Percentiles rank a stretch among this genome's conserved stretches.
Conservation (phyloP, 2,888 invertebrate genomes). For the Dynastes hyllus region DNA sequence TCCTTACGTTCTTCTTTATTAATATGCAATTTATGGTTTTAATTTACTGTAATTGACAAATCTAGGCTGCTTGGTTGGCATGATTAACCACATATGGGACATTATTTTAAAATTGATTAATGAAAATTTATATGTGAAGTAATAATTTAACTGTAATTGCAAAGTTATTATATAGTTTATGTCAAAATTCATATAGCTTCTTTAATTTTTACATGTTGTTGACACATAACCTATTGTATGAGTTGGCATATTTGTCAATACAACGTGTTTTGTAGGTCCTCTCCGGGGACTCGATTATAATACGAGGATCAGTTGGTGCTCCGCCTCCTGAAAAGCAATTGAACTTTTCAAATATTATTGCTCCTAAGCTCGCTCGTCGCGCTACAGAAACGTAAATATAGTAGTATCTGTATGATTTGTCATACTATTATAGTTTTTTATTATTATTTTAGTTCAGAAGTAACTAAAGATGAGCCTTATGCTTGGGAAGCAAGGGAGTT, state of each 20-base stretch:
- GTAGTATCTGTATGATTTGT: slow-evolving; percentile 24
- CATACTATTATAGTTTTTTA: not conserved
- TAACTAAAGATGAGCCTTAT: slow-evolving; percentile 90
- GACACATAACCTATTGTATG: slow-evolving; percentile 58
- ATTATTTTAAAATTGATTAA: slow-evolving; percentile 50
- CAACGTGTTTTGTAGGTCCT: slow-evolving; percentile 80
- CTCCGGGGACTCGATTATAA: slow-evolving; percentile 96
- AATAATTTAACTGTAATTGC: slow-evolving; percentile 13
- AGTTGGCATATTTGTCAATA: slow-evolving; percentile 63
- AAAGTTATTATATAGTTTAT: slow-evolving; percentile 12
- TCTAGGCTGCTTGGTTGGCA: slow-evolving; percentile 66
- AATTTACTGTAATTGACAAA: slow-evolving; percentile 33
- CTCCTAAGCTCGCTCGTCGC: slow-evolving; percentile 91
- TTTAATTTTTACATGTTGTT: slow-evolving; percentile 31
- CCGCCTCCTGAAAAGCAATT: slow-evolving; percentile 95
- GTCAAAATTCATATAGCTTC: slow-evolving; percentile 21
- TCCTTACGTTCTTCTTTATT: not conserved
- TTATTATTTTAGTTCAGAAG: slow-evolving; percentile 70
- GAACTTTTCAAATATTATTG: slow-evolving; percentile 91
- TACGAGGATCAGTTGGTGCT: slow-evolving; percentile 90
- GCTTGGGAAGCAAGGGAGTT: slow-evolving; percentile 99
- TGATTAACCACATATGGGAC: slow-evolving; percentile 57
- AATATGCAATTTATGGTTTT: slow-evolving; percentile 1
- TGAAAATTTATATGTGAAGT: slow-evolving; percentile 32
- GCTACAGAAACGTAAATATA: slow-evolving; percentile 74